phyloP scores from a whole-genome alignment of 2,113 vertebrate genomes.

The Diglossa brunneiventris region DNA sequence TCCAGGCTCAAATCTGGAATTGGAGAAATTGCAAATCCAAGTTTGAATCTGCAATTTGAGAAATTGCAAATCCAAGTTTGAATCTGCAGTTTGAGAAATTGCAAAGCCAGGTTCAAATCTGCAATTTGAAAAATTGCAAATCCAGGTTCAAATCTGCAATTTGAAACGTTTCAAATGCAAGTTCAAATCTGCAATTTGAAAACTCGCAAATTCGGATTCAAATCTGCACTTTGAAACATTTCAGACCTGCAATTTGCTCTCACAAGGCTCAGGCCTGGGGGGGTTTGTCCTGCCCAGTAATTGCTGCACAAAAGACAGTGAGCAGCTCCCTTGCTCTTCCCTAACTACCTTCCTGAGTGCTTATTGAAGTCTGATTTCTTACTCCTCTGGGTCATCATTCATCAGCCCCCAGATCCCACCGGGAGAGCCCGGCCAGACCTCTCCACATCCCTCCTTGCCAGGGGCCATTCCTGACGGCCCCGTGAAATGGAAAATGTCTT shows the following conservation, averaged over 20 bases:
- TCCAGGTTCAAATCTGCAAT: not conserved
- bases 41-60: too few species aligned
- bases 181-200: not conserved
- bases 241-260: rapidly evolving
- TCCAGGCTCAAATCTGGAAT: too few species aligned
- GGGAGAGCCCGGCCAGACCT: slow-evolving; percentile 67
- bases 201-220: rapidly evolving
- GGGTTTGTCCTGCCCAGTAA: slow-evolving; percentile 56
- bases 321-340: slow-evolving; percentile 62
- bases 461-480: slow-evolving; percentile 76
- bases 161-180: rapidly evolving
- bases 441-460: slow-evolving; percentile 67
- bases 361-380: slow-evolving; percentile 75
- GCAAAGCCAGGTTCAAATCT: rapidly evolving
- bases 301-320: slow-evolving; percentile 72
- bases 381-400: slow-evolving; percentile 75
- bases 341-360: slow-evolving; percentile 66
- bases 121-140: rapidly evolving
- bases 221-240: too few species aligned
- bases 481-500: slow-evolving; percentile 74
- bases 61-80: rapidly evolving
- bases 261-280: not conserved
- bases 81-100: not conserved
- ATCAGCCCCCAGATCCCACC: slow-evolving; percentile 59
- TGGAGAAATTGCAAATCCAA: rapidly evolving